Conservation (phyloP, 2,888 invertebrate genomes). For the Lampropteryx suffumata region DNA sequence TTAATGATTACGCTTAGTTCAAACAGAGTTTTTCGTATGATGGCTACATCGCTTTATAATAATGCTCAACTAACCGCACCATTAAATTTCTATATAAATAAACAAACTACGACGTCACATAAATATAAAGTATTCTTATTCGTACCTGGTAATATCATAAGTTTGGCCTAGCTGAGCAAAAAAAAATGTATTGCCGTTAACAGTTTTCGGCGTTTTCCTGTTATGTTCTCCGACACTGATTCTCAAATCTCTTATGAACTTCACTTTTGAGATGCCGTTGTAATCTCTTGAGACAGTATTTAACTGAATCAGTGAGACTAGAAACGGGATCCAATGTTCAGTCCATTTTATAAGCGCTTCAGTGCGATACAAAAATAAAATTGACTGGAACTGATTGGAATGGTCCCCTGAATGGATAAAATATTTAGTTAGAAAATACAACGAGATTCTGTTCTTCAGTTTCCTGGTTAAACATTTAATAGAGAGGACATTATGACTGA, state of each 20-base stretch:
- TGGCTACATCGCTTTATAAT: too few relatives aligned
- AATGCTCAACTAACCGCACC: too few relatives aligned
- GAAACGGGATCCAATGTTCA: constrained; percentile 30
- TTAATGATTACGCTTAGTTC: too few relatives aligned
- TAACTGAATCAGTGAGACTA: constrained; percentile 35
- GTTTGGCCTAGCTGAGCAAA: constrained; percentile 14
- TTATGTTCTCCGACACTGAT: constrained; percentile 22
- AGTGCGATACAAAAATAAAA: constrained; percentile 22
- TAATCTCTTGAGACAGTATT: constrained; percentile 24
- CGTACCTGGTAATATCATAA: constrained; percentile 26
- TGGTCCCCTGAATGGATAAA: constrained; percentile 17
- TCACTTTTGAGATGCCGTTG: constrained; percentile 28
- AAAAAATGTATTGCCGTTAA: constrained; percentile 7
- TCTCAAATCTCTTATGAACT: constrained; percentile 24
- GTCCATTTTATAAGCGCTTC: constrained; percentile 31
- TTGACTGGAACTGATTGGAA: constrained; percentile 24
- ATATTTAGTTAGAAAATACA: too few relatives aligned
- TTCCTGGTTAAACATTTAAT: constrained; percentile 16
- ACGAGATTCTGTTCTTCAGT: constrained; percentile 13
- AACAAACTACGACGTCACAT: too few relatives aligned
- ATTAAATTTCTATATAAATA: too few relatives aligned
- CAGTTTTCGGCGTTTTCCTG: background rate
- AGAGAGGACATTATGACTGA: too few relatives aligned
- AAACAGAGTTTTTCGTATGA: too few relatives aligned
- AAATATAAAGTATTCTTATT: too few relatives aligned